Conservation (phyloP, 2,888 invertebrate genomes). For the Choreutis nemorana region DNA sequence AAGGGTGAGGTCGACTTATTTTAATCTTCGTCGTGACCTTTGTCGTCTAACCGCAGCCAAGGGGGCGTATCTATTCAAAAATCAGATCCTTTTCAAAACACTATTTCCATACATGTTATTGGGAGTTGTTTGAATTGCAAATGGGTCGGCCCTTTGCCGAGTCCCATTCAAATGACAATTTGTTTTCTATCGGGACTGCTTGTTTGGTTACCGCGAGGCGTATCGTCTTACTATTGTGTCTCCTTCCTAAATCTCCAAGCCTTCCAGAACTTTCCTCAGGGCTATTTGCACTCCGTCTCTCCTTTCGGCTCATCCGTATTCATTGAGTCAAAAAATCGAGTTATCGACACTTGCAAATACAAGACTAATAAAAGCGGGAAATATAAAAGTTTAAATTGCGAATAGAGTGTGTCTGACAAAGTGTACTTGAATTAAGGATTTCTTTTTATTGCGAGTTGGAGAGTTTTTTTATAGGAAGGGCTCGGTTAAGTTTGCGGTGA, state of each 20-base stretch:
- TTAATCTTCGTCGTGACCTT: no score
- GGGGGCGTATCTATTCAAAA: slow-evolving; percentile 28
- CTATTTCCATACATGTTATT: slow-evolving; percentile 58
- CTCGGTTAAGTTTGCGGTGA: slow-evolving; percentile 28
- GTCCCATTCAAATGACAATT: slow-evolving; percentile 62
- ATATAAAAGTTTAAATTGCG: slow-evolving; percentile 25
- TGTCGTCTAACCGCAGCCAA: slow-evolving; percentile 8
- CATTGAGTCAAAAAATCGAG: slow-evolving; percentile 12
- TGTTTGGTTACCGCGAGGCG: slow-evolving; percentile 33
- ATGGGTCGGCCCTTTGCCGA: slow-evolving; percentile 43
- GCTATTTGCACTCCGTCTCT: slow-evolving; percentile 7
- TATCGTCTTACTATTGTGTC: slow-evolving; percentile 37
- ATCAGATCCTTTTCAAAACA: slow-evolving; percentile 54
- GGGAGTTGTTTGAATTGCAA: slow-evolving; percentile 63
- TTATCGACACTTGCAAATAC: slow-evolving; percentile 9
- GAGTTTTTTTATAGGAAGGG: slow-evolving; percentile 24
- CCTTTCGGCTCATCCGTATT: slow-evolving; percentile 1
- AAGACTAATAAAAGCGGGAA: slow-evolving; percentile 17
- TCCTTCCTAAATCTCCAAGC: slow-evolving; percentile 18
- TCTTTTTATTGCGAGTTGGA: slow-evolving; percentile 25
- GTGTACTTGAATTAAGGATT: slow-evolving; percentile 26
- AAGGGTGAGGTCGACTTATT: no score
- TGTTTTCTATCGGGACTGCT: slow-evolving; percentile 57
- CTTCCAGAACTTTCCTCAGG: slow-evolving; percentile 19
- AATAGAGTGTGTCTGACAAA: slow-evolving; percentile 25